Percentiles rank a stretch among this genome's conserved stretches.
phyloP scores from a whole-genome alignment of 2,888 invertebrate genomes.

The Altica lythri region DNA sequence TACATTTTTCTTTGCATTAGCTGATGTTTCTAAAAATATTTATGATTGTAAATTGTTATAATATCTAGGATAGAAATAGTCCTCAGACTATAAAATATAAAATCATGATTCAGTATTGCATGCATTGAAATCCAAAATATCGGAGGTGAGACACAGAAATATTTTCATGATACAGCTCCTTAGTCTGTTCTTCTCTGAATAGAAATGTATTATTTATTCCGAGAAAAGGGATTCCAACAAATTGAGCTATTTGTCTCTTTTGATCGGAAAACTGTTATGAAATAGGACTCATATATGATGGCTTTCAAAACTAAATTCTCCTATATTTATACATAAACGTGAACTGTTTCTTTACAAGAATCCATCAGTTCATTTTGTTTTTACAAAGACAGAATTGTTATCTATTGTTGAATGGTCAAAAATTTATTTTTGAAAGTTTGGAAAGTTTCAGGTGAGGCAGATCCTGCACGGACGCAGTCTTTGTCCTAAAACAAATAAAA shows the following conservation, averaged over 20 bases:
- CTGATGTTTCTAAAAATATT: too few relatives aligned
- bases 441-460: too few relatives aligned
- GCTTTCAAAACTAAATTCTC: not conserved
- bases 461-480: too few relatives aligned
- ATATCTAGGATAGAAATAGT: not conserved
- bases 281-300: conserved; percentile 16
- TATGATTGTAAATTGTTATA: not conserved
- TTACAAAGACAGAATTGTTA: too few relatives aligned
- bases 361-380: too few relatives aligned
- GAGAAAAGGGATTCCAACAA: conserved; percentile 16
- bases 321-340: not conserved
- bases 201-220: conserved; percentile 31
- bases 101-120: conserved; percentile 31
- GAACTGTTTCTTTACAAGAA: too few relatives aligned
- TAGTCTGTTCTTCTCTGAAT: conserved; percentile 18
- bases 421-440: too few relatives aligned
- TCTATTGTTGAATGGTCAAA: too few relatives aligned
- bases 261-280: conserved; percentile 16
- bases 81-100: conserved; percentile 24
- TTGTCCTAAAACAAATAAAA: too few relatives aligned
- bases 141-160: conserved; percentile 26
- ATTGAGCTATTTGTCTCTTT: conserved; percentile 18
- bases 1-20: too few relatives aligned
- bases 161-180: conserved; percentile 26
- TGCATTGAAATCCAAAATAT: conserved; percentile 30